Evolutionary conservation across 2,113 vertebrate species (phyloP), one percentile per base, ranked within the genome.

Genomic region (Dipodomys ordii): DNA sequence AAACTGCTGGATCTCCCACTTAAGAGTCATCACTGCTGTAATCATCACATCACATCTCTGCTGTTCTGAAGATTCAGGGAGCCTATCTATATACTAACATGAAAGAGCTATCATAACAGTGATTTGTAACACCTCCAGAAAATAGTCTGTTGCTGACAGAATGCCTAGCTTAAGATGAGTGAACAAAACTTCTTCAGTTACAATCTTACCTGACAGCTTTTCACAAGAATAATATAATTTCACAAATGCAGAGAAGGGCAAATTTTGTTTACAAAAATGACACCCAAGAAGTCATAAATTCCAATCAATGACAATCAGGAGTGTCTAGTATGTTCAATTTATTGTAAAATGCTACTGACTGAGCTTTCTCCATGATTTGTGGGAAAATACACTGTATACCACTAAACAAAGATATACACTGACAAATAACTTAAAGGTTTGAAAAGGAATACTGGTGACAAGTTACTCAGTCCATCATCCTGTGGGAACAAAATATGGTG

Each of bases 51-150:
- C 46, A n/a, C 39, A 69, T 32, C 57, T 91, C 76, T 5, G 88
- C 44, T 95, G 30, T 89, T 95, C 74, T 39, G 44, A 94, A 94
- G 94, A 95, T 49, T 81, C 60, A 72, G 32, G 76, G 71, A 81
- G 76, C 87, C 53, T 68, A 7, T 46, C 69, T 71, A 44, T 23
- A 71, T 1, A 86, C 53, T 39, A 94, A 44, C 77, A 84, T 35
- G 83, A 79, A 85, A 44, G 30, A 73, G 94, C 90, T 20, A 71
- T 67, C 81, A 0, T 19, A 94, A 86, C 3, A 2, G 62, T 22
- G 19, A 91, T 39, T 39, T 85, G 79, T 67, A 91, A 93, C 65
- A 30, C 32, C 64, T 30, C n/a, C 69, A 95, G 69, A 19, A 84
- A n/a, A 90, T 72, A 86, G 32, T 44, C 60, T 78, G 62, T 32